Evolutionary conservation across 64 coral and sea anemone genomes (phyloP), one percentile per base, ranked within the genome.

Genomic region (Acropora tenuis): DNA sequence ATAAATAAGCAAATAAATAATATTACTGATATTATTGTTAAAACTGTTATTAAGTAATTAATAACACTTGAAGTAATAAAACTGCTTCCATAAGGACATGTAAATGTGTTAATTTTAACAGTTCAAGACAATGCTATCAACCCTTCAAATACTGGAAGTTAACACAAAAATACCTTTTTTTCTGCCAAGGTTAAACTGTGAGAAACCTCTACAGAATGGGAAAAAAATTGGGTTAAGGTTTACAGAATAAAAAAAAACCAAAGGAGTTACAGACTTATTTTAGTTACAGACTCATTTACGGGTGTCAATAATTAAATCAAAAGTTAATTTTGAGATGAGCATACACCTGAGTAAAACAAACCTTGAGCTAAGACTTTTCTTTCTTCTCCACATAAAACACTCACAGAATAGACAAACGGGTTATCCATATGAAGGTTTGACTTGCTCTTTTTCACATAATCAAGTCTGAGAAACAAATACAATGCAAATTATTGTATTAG

Each of bases 161-260:
- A 12, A 8, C 16, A 68, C 6, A 63, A n/a, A 73, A 52, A 13
- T 55, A 95, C 94, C 94, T 95, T 87, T 89, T 95, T 95, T n/a
- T 95, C 94, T 48, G 94, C 94, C 48, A 83, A 88, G 18, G 65
- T 48, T 71, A 85, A n/a, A 49, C 61, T 71, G 82, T 85, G 42
- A 20, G 61, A 71, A 44, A 85, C 46, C 17, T 3, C 82, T 85
- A 30, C 44, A 85, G 53, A 85, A 47, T 48, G 42, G 18, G 8
- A 47, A 47, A 11, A 13, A 76, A 15, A 41, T 18, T 41, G 30
- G 30, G 30, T 30, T 30, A 30, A 30, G 30, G 30, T 30, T 30
- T 30, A 30, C 0, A 30, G 30, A 30, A 55, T 55, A 55, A 55
- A 55, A 55, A 55, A 55, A 55, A 4, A 9, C 4, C 4, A 55